Percentiles rank a stretch among this genome's conserved stretches.
phyloP scores from a whole-genome alignment of 2,797 vertebrate species.

The Corythornis leucogaster region DNA sequence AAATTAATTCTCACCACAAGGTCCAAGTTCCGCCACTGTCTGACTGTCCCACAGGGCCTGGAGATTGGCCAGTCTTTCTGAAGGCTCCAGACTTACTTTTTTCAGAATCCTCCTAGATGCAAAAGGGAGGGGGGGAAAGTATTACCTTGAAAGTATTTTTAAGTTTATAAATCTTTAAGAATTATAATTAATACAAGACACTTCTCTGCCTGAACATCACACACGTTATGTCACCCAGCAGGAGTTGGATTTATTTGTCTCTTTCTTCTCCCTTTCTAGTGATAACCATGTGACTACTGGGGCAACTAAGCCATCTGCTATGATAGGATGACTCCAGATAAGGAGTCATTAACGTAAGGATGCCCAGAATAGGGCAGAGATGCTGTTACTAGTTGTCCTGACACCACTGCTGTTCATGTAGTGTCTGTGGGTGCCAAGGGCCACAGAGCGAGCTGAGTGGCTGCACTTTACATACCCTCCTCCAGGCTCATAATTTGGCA shows the following conservation, averaged over 20 bases:
- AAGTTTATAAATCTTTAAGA: neutral
- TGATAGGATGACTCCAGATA: neutral
- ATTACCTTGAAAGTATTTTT: neutral
- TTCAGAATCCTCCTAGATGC: slow-evolving; percentile 91
- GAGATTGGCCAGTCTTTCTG: slow-evolving; percentile 87
- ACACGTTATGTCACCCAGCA: neutral
- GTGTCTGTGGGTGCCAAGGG: neutral
- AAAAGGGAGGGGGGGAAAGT: neutral
- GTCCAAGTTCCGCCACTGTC: slow-evolving; percentile 90
- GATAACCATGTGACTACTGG: neutral
- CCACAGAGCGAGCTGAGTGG: neutral
- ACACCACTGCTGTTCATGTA: neutral
- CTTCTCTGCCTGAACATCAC: neutral
- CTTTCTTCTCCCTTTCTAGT: neutral
- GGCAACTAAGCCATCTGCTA: neutral
- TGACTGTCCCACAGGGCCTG: slow-evolving; percentile 94
- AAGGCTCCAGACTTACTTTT: slow-evolving; percentile 92
- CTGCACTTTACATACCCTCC: neutral
- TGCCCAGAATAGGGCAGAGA: neutral
- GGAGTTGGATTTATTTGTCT: neutral
- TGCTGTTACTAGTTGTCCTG: neutral
- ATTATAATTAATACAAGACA: neutral
- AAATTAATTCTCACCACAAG: slow-evolving; percentile 87
- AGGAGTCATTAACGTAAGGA: neutral
- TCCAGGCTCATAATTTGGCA: neutral